These are phyloP conservation scores for Bufo gargarizans DNA, from an alignment of 2,113 vertebrate genomes.

Conservation along the genomic window DNA sequence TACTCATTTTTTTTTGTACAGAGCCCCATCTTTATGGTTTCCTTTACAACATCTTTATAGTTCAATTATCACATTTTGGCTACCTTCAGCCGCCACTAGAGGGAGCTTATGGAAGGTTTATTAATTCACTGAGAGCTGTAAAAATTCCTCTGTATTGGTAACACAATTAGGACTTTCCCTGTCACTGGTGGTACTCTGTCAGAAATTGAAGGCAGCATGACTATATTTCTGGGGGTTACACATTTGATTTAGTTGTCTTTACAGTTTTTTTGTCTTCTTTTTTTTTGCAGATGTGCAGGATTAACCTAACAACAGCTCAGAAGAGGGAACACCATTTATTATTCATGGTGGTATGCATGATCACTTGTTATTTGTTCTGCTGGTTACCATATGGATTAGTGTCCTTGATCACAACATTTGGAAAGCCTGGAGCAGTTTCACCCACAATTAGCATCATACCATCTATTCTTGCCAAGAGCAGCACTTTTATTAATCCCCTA, in stretches of 20 bases:
- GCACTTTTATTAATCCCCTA: slow-evolving; percentile 78
- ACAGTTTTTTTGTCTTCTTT: not conserved
- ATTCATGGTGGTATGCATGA: slow-evolving; percentile 44
- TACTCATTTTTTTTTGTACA: too few relatives aligned
- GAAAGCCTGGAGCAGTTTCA: slow-evolving; percentile 67
- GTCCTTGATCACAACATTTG: slow-evolving; percentile 48
- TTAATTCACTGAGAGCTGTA: too few relatives aligned
- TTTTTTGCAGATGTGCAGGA: slow-evolving; percentile 27
- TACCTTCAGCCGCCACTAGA: too few relatives aligned
- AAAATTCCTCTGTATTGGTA: too few relatives aligned
- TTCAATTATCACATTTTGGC: too few relatives aligned
- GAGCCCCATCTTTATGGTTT: too few relatives aligned
- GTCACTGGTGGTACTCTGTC: too few relatives aligned
- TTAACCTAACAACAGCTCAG: slow-evolving; percentile 40
- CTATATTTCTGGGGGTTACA: too few relatives aligned
- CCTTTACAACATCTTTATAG: too few relatives aligned
- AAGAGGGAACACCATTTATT: slow-evolving; percentile 34
- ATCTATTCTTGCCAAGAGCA: slow-evolving; percentile 78
- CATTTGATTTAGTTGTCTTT: not conserved
- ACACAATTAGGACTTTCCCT: too few relatives aligned
- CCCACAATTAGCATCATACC: slow-evolving; percentile 76
- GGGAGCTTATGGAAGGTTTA: too few relatives aligned
- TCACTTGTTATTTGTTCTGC: slow-evolving; percentile 28
- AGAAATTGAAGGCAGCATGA: too few relatives aligned
- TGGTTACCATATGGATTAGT: slow-evolving; percentile 12